Evolutionary conservation across 2,797 vertebrate species (phyloP).

Genomic region (Tiaroga cobitis): DNA sequence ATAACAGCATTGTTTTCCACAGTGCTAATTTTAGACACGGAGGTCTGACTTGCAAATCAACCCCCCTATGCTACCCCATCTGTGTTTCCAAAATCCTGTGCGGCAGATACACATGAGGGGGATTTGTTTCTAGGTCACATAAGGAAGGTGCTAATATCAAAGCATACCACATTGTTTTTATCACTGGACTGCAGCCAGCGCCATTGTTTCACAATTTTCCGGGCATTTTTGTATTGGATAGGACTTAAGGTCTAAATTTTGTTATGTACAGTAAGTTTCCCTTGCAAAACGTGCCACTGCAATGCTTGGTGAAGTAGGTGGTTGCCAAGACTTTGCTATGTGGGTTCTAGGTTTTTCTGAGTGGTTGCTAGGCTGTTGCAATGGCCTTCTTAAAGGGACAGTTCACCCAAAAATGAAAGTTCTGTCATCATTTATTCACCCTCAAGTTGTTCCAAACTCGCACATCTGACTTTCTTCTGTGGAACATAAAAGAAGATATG

Average conservation of each 20-base stretch:
- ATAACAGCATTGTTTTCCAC: conserved; percentile 65
- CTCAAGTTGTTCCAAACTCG: not conserved
- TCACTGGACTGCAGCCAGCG: conserved; percentile 33
- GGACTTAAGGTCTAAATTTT: not conserved
- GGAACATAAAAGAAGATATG: not conserved
- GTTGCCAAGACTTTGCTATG: not conserved
- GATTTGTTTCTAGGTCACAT: conserved; percentile 57
- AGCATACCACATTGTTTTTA: conserved; percentile 35
- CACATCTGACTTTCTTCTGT: not conserved
- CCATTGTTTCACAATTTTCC: conserved; percentile 37
- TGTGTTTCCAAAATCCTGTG: conserved; percentile 38
- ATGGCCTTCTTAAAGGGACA: not conserved
- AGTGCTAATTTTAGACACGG: conserved; percentile 69
- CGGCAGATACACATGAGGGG: conserved; percentile 49
- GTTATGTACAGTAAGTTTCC: conserved; percentile 8
- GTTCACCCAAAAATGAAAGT: not conserved
- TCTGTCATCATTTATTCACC: not conserved
- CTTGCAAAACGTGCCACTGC: not conserved
- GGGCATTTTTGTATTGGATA: conserved; percentile 30
- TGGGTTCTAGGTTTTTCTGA: not conserved
- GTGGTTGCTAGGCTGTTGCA: not conserved
- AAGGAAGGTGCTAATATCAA: conserved; percentile 44
- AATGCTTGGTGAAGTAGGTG: not conserved
- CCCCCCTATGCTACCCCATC: conserved; percentile 20
- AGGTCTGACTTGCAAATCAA: conserved; percentile 42